Base-by-base conservation (phyloP, 2,113 vertebrate species). In the Thinocorus orbignyianus region DNA sequence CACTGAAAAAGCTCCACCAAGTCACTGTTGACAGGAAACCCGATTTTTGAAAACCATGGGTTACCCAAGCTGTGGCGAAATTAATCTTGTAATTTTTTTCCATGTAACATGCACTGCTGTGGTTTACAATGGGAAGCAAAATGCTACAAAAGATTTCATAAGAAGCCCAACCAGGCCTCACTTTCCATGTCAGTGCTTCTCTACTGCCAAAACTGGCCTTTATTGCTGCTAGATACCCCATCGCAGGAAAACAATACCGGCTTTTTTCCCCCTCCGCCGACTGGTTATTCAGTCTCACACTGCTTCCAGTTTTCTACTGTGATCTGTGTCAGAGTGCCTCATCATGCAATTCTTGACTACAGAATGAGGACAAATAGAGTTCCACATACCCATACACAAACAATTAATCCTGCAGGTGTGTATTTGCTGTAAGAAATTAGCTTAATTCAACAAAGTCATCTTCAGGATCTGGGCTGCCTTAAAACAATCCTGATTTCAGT, bases 141-240 rank as follows among this genome's bases (percentile, higher is more conserved):
- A 22, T 30, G 41, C 46, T 41, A 17, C 1, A 7, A 37, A 0
- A 19, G 13, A 57, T 33, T 55, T 37, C 6, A 2, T 6, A 11
- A n/a, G 61, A 51, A 72, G 33, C 55, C 41, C 30, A 22, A 37
- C 24, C 0, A 48, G 35, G 60, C 41, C 76, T 22, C 28, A 3
- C 20, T 90, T 71, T 66, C 49, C 33, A 10, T 70, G 62, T 58
- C 79, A 51, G 35, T 86, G 71, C 55, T 77, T 74, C 25, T 37
- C 71, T 51, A 22, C 74, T 82, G 51, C 46, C 23, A 10, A 54
- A 80, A 41, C 35, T 11, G 39, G 35, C 44, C n/a, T 73, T 72
- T 70, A 35, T 30, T 90, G 74, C 87, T 89, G 49, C n/a, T 39
- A 17, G 18, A 11, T 13, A 58, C 12, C 44, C 49, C 39, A 42